Percentiles rank a stretch among this genome's conserved stretches.
Evolutionary conservation across 2,888 invertebrate species (phyloP).

Genomic region (Drosophila mettleri): DNA sequence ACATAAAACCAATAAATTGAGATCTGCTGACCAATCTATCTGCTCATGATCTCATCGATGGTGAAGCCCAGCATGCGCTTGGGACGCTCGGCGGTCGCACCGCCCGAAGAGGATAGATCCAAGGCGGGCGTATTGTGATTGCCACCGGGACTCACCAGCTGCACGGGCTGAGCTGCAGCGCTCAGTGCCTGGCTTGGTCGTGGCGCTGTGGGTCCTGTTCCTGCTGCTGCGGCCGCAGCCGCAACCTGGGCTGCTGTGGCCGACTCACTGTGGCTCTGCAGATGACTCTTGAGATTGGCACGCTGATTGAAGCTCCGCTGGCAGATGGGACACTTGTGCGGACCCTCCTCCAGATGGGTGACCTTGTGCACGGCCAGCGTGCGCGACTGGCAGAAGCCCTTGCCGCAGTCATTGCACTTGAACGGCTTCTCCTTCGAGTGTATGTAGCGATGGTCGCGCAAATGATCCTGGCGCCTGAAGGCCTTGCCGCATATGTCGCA

Average conservation of each 20-base stretch:
- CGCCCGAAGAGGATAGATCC: conserved; percentile 86
- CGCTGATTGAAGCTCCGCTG: conserved; percentile 96
- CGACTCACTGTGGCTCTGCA: conserved; percentile 90
- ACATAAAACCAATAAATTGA: conserved; percentile 52
- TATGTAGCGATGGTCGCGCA: conserved; percentile 97
- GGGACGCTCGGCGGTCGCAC: conserved; percentile 81
- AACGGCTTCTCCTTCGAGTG: conserved; percentile 99
- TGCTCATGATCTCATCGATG: conserved; percentile 95
- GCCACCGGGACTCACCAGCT: conserved; percentile 42
- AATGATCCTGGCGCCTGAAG: conserved; percentile 97
- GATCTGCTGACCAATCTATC: conserved; percentile 86
- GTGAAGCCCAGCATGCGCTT: conserved; percentile 90
- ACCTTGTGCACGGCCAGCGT: conserved; percentile 98
- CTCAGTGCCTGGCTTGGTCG: conserved; percentile 63
- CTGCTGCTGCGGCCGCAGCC: conserved; percentile 29
- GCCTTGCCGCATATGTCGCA: conserved; percentile 98
- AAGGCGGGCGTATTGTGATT: conserved; percentile 82
- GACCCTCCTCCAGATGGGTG: conserved; percentile 96
- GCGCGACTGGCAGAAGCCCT: conserved; percentile 98
- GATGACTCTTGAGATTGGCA: conserved; percentile 95
- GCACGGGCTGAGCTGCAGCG: conserved; percentile 58
- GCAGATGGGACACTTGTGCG: conserved; percentile 96
- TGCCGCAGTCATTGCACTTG: conserved; percentile 98
- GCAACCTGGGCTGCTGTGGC: conserved; percentile 36
- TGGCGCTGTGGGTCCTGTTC: conserved; percentile 26